A percentile compares a stretch with the other conserved stretches of the same genome.
Evolutionary conservation across 1,140 invertebrate species (phyloP).

Genomic region (Orius insidiosus): DNA sequence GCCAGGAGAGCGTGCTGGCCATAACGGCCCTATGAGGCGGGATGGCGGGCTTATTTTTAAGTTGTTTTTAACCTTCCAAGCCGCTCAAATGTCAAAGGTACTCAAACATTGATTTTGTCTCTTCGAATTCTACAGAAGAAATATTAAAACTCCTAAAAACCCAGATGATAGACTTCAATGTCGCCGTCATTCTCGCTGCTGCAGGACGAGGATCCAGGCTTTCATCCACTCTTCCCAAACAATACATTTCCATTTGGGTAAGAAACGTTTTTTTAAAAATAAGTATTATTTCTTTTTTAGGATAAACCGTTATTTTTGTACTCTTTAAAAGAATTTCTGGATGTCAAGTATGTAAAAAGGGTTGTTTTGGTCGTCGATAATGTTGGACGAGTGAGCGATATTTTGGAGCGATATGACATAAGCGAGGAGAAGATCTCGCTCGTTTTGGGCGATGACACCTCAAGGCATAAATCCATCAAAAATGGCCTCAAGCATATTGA

Average conservation of each 20-base stretch:
- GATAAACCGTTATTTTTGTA: slow-evolving; percentile 28
- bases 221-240: slow-evolving; percentile 25
- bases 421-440: slow-evolving; percentile 21
- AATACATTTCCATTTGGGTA: slow-evolving; percentile 24
- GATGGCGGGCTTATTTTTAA: no score
- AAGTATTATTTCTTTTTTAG: no score
- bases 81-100: no score
- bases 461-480: slow-evolving; percentile 29
- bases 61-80: no score
- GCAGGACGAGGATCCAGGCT: slow-evolving; percentile 28
- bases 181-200: slow-evolving; percentile 27
- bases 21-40: no score
- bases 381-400: slow-evolving; percentile 22
- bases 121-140: no score
- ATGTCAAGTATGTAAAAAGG: slow-evolving; percentile 26
- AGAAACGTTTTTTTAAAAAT: slow-evolving; percentile 2
- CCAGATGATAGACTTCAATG: slow-evolving; percentile 19
- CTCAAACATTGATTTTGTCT: no score
- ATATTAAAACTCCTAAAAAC: no score
- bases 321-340: slow-evolving; percentile 27
- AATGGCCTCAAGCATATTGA: slow-evolving; percentile 23
- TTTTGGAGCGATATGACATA: slow-evolving; percentile 21
- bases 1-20: no score
- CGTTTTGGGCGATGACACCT: slow-evolving; percentile 24
- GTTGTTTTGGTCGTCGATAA: slow-evolving; percentile 27